Base-by-base conservation (phyloP, 2,888 invertebrate genomes). In the Agriotes lineatus region DNA sequence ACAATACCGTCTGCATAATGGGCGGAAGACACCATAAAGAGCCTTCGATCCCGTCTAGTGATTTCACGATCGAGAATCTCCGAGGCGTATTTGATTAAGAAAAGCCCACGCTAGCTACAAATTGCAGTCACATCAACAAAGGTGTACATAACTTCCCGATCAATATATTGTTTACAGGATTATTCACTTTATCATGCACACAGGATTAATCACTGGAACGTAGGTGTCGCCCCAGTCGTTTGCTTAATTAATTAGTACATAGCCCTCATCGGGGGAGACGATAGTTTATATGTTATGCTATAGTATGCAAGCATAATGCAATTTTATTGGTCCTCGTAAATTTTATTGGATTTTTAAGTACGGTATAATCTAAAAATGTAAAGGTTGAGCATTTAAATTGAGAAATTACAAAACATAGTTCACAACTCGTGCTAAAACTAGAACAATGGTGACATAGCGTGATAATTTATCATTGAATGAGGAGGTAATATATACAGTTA, bases 21-120 rank as follows among this genome's bases (percentile, higher is more conserved):
- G 22, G 22, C 48, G 22, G 48, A 48, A 48, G 48, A 48, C 12
- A 22, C 12, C 48, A 48, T 56, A 60, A 50, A 48, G 45, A 48
- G 22, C 22, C 12, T 61, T 61, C 50, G 61, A 61, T 61, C 7
- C 25, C 52, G 61, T 61, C 61, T 61, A 30, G 61, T 61, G 39
- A 61, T 52, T 61, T 50, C 22, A 61, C 50, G 39, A 52, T 61
- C 39, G 22, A 20, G 39, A 16, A 57, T 57, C 42, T 57, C 37
- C 22, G 6, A 57, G 57, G 57, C 57, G 57, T 57, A 57, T 39
- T 57, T 57, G 22, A 57, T 57, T 57, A 37, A 37, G 42, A 25
- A 50, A 52, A 37, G 22, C 61, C 61, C 50, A 61, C 61, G 52
- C 61, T 12, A 19, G 14, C 22, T 19, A 48, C 48, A 57, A 48